Evolutionary conservation across 2,888 invertebrate species (phyloP), one percentile per base, ranked within the genome.

Genomic region (Lymantria dispar): DNA sequence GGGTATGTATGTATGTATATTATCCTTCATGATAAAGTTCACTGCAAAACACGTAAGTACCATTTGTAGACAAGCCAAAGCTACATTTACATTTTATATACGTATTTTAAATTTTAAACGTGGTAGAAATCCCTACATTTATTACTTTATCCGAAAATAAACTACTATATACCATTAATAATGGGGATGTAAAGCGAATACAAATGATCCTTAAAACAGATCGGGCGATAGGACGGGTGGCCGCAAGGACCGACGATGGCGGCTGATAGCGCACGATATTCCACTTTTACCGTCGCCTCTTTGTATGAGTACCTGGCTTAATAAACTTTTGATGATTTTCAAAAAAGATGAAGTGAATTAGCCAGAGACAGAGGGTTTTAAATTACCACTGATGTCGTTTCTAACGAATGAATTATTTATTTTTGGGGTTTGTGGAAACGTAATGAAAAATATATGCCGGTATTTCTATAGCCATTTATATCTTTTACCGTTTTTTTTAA

Each of bases 181-280:
- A 61, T 49, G 50, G 50, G 54, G 56, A 59, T 58, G 55, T 58
- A 60, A 58, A 58, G 56, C 60, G 68, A 67, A 70, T 70, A 58
- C 61, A 71, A 68, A 68, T 62, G 67, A 62, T 72, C 62, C 74
- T 74, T 64, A 60, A 60, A 63, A 54, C 46, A 60, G 77, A 77
- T 76, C 60, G 38, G 41, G 40, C 48, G 74, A 76, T 77, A 74
- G 62, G 62, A 37, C 38, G 48, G 50, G 54, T 44, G 52, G 59
- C 53, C 54, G 58, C 48, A 58, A 50, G 45, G 42, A 37, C 47
- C 43, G 31, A 8, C 36, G 36, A 44, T 13, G 52, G 55, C 37
- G 33, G 37, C 7, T 48, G 64, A 65, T 65, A 64, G 50, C 50
- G 45, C 65, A 65, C 64, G 64, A 29, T 40, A 42, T 45, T 11